phyloP scores from a whole-genome alignment of 2,888 invertebrate species.

The Eupithecia abbreviata region DNA sequence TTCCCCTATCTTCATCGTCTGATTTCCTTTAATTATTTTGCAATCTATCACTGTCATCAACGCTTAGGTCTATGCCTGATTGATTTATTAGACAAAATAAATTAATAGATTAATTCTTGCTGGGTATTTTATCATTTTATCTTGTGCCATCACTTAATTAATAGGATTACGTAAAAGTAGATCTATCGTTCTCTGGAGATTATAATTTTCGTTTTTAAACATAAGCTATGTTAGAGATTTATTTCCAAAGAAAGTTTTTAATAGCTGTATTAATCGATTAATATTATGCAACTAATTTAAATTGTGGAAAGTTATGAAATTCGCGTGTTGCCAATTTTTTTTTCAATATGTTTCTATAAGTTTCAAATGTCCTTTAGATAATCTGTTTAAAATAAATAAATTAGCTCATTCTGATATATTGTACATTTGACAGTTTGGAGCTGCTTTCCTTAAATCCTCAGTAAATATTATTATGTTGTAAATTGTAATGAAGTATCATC shows the following conservation, averaged over 20 bases:
- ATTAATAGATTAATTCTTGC: not conserved
- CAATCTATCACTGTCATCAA: slow-evolving; percentile 5
- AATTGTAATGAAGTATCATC: not conserved
- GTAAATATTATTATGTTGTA: not conserved
- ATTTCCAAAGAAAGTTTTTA: slow-evolving; percentile 46
- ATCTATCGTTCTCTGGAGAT: slow-evolving; percentile 15
- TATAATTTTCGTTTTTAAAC: not conserved
- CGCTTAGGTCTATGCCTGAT: not conserved
- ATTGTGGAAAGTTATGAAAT: not conserved
- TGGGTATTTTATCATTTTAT: slow-evolving; percentile 2
- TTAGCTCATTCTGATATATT: not conserved
- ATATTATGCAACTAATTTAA: slow-evolving; percentile 4
- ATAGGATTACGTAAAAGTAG: slow-evolving; percentile 44
- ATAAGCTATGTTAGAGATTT: slow-evolving; percentile 37
- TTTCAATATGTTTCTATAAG: not conserved
- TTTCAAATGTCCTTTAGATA: not conserved
- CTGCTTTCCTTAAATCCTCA: not conserved
- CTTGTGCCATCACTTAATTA: slow-evolving; percentile 29
- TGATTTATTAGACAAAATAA: not conserved
- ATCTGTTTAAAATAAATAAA: not conserved
- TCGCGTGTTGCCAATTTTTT: not conserved
- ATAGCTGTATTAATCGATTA: slow-evolving; percentile 29
- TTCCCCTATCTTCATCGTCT: not conserved
- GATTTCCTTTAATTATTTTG: not conserved
- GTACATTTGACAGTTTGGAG: not conserved